These are phyloP conservation scores for Nothoprocta pentlandii DNA, from an alignment of 2,113 vertebrate genomes.

Conservation along the genomic window DNA sequence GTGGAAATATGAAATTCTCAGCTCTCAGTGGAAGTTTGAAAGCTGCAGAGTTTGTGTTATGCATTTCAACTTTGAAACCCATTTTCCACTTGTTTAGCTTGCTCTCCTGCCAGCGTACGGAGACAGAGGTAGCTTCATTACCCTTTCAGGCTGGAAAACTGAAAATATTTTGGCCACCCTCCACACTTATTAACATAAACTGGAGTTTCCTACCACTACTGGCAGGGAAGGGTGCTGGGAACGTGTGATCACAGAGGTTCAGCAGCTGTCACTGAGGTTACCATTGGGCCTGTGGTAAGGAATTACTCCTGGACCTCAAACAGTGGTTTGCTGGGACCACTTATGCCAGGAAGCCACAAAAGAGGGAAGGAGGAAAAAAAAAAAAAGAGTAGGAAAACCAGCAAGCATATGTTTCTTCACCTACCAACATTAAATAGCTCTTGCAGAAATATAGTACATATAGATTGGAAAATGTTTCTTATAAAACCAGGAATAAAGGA, in stretches of 20 bases:
- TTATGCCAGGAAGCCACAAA: background rate
- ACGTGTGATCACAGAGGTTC: background rate
- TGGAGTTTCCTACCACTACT: constrained; percentile 28
- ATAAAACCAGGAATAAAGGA: background rate
- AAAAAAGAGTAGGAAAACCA: background rate
- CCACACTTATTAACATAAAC: constrained; percentile 47
- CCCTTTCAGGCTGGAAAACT: constrained; percentile 2
- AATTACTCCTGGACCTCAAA: constrained; percentile 16
- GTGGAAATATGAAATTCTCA: constrained; percentile 18
- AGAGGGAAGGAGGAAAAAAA: background rate
- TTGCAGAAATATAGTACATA: background rate
- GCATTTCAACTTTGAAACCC: constrained; percentile 23
- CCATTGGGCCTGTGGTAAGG: background rate
- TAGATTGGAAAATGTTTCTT: background rate
- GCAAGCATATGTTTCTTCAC: background rate
- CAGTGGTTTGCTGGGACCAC: background rate
- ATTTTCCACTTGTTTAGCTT: constrained; percentile 41
- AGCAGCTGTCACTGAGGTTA: rapidly evolving
- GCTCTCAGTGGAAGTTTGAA: background rate
- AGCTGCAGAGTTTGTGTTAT: background rate
- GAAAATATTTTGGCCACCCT: constrained; percentile 51
- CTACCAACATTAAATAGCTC: background rate
- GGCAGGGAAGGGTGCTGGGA: constrained; percentile 19
- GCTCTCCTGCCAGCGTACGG: background rate
- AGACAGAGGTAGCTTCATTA: constrained; percentile 63